Evolutionary conservation across 2,797 vertebrate species (phyloP).

Genomic region (Selene dorsalis): DNA sequence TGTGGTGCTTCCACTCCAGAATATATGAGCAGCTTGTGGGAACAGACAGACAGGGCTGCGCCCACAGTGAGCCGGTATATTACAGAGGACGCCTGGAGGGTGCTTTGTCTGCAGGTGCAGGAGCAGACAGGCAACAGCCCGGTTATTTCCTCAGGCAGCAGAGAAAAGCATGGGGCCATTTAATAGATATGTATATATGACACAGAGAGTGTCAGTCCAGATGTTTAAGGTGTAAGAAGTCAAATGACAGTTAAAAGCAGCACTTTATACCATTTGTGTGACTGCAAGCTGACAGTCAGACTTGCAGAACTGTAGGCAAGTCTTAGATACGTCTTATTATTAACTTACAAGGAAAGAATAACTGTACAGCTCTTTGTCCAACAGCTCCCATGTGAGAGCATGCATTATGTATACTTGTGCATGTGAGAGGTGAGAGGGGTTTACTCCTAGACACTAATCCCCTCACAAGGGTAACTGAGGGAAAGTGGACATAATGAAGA

Average conservation of each 20-base stretch:
- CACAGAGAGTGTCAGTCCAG: constrained; percentile 13
- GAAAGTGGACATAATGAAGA: constrained; percentile 22
- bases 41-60: constrained; percentile 25
- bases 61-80: constrained; percentile 30
- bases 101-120: constrained; percentile 72
- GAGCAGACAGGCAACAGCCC: constrained; percentile 44
- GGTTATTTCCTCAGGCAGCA: constrained; percentile 68
- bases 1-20: constrained; percentile 18
- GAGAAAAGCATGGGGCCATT: constrained; percentile 42
- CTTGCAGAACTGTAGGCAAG: background rate
- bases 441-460: constrained; percentile 30
- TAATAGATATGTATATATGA: constrained; percentile 53
- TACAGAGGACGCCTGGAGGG: constrained; percentile 47
- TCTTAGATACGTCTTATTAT: background rate
- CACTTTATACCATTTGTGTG: background rate
- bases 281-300: background rate
- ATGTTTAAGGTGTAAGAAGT: constrained; percentile 13
- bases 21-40: constrained; percentile 22
- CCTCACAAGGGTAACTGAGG: constrained; percentile 36
- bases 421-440: constrained; percentile 23
- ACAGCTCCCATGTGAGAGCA: constrained; percentile 4
- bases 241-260: constrained; percentile 12
- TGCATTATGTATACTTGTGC: background rate
- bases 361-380: background rate
- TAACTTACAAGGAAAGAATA: constrained; percentile 9